Evolutionary conservation across 2,113 vertebrate genomes (phyloP).

Genomic region (Limanda limanda): DNA sequence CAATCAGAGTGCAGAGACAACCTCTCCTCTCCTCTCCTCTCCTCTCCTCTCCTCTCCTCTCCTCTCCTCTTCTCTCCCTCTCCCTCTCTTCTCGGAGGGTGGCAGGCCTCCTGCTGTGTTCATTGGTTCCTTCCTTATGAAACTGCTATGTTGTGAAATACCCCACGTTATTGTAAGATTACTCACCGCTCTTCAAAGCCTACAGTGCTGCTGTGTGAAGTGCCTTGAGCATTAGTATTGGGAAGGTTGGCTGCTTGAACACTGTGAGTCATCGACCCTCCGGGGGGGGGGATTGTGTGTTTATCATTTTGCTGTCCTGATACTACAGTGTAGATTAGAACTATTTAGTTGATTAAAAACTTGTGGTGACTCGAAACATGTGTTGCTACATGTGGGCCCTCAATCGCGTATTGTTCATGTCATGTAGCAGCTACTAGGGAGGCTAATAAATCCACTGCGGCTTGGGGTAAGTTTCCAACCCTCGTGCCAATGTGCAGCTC

Average conservation of each 20-base stretch:
- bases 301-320: conserved; percentile 35
- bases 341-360: conserved; percentile 41
- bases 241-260: conserved; percentile 24
- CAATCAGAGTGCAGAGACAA: conserved; percentile 39
- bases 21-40: conserved; percentile 2
- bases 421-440: conserved; percentile 49
- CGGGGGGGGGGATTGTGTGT: conserved; percentile 1
- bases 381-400: conserved; percentile 48
- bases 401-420: conserved; percentile 40
- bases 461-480: conserved; percentile 46
- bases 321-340: conserved; percentile 21
- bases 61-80: too few relatives aligned
- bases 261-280: conserved; percentile 17
- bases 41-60: background rate
- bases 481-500: conserved; percentile 34
- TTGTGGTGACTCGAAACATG: conserved; percentile 54
- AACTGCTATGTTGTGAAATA: conserved; percentile 71
- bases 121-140: conserved; percentile 35
- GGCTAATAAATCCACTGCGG: conserved; percentile 46
- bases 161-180: conserved; percentile 70
- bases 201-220: conserved; percentile 39
- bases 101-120: conserved; percentile 43
- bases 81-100: conserved; percentile 9
- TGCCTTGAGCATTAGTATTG: conserved; percentile 27
- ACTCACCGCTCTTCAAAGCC: conserved; percentile 71